A percentile compares a stretch with the other conserved stretches of the same genome.
These are phyloP conservation scores for Agonopterix arenella DNA, from an alignment of 2,888 invertebrate genomes.

Conservation along the genomic window DNA sequence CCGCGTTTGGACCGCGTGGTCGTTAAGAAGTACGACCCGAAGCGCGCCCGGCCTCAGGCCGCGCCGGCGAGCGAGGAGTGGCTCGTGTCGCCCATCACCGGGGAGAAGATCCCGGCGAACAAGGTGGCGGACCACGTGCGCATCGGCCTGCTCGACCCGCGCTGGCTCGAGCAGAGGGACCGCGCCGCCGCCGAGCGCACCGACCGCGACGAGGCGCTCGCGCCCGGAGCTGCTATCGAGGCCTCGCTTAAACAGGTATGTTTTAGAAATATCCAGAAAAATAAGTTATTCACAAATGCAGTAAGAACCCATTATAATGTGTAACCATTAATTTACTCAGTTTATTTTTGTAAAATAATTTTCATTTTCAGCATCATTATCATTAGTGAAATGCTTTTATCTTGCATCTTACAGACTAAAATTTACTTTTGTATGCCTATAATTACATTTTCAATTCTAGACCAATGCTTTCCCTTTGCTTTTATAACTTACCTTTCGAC, in stretches of 20 bases:
- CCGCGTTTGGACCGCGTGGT: constrained; percentile 95
- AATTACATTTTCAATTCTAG: too few relatives aligned
- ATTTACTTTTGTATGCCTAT: too few relatives aligned
- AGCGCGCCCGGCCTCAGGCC: constrained; percentile 75
- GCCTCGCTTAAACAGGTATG: constrained; percentile 90
- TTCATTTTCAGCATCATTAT: too few relatives aligned
- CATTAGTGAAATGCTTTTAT: too few relatives aligned
- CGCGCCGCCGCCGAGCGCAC: constrained; percentile 95
- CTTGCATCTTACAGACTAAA: too few relatives aligned
- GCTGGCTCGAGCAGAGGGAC: constrained; percentile 98
- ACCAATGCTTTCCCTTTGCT: too few relatives aligned
- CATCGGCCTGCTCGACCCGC: constrained; percentile 95
- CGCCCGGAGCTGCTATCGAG: constrained; percentile 92
- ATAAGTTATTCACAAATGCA: too few relatives aligned
- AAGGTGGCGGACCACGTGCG: constrained; percentile 99
- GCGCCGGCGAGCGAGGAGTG: constrained; percentile 85
- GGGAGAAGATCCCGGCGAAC: constrained; percentile 97
- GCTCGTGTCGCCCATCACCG: constrained; percentile 98
- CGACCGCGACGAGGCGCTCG: constrained; percentile 82
- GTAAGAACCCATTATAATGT: too few relatives aligned
- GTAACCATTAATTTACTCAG: too few relatives aligned
- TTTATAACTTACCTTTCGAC: too few relatives aligned
- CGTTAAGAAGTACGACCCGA: constrained; percentile 98
- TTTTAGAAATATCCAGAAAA: neutral
- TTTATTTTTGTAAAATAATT: too few relatives aligned